Percentiles rank a stretch among this genome's conserved stretches.
phyloP scores from a whole-genome alignment of 2,888 invertebrate species.

The Tipula helvola region DNA sequence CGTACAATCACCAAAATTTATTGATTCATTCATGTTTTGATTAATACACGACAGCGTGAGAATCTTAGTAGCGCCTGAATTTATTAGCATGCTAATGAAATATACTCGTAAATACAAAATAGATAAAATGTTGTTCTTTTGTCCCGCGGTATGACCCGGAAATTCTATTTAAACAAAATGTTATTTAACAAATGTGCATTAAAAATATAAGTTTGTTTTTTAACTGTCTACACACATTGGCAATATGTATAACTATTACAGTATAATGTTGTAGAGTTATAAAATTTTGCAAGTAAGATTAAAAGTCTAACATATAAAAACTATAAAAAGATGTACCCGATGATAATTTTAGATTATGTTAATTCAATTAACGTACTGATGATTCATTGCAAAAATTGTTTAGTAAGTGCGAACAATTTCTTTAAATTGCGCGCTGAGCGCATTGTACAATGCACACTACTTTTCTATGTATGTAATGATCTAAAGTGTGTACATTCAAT shows the following conservation, averaged over 20 bases:
- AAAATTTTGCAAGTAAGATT: neutral
- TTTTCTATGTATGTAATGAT: neutral
- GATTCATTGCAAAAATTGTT: neutral
- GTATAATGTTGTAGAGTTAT: too few species aligned
- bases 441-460: neutral
- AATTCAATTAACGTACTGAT: neutral
- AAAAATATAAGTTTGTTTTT: neutral
- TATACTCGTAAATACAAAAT: neutral
- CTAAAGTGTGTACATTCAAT: neutral
- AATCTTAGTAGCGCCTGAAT: neutral
- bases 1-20: neutral
- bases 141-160: neutral
- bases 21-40: neutral
- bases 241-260: neutral
- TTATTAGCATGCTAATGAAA: neutral
- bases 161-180: neutral
- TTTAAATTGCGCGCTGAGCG: neutral
- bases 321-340: neutral
- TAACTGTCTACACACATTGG: neutral
- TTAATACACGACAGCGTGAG: neutral
- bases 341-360: neutral
- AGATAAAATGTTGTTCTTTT: neutral
- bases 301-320: neutral
- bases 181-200: neutral
- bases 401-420: neutral